Evolutionary conservation across 2,888 invertebrate genomes (phyloP).

Genomic region (Cantharis nigra): DNA sequence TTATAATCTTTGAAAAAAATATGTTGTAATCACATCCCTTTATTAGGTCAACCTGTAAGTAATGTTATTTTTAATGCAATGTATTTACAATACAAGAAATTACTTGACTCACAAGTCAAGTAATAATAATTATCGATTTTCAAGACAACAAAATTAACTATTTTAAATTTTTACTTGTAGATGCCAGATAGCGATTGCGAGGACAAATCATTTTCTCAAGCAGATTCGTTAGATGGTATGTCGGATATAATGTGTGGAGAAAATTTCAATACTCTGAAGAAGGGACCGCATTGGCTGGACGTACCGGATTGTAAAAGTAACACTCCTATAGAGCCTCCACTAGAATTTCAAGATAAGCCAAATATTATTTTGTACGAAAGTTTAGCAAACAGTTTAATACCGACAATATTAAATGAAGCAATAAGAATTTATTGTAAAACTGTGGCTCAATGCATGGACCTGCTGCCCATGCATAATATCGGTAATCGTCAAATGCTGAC

Average conservation of each 20-base stretch:
- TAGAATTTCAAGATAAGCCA: constrained; percentile 77
- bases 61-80: background rate
- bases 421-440: constrained; percentile 22
- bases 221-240: constrained; percentile 74
- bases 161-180: constrained; percentile 54
- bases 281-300: constrained; percentile 68
- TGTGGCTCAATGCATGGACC: constrained; percentile 17
- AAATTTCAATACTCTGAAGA: constrained; percentile 82
- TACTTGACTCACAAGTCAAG: no score
- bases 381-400: constrained; percentile 57
- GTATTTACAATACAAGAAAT: background rate
- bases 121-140: background rate
- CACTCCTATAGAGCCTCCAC: constrained; percentile 79
- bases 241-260: constrained; percentile 81
- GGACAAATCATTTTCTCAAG: constrained; percentile 75
- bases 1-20: background rate
- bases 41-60: no score
- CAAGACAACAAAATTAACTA: background rate
- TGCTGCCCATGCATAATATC: background rate
- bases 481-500: constrained; percentile 31
- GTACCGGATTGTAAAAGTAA: constrained; percentile 60
- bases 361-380: constrained; percentile 51
- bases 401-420: constrained; percentile 57
- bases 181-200: constrained; percentile 84
- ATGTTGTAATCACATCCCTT: background rate